Base-by-base conservation (phyloP, 2,888 invertebrate genomes). In the Plagodis pulveraria region DNA sequence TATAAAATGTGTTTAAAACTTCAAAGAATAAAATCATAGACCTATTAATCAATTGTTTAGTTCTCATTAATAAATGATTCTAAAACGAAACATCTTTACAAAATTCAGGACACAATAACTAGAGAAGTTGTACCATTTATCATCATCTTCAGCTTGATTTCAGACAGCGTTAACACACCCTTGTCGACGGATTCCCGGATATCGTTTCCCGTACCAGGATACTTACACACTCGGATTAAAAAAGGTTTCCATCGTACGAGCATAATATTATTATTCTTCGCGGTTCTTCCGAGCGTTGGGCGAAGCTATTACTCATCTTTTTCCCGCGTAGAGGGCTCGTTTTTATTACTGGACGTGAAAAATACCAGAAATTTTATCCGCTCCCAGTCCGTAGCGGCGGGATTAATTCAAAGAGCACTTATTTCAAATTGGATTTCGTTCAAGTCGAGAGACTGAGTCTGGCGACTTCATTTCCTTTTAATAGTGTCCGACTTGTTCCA, bases 401-500 rank as follows among this genome's bases (percentile, higher is more conserved):
- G 91, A 92, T 91, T 92, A 91, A 92, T 91, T 92, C 91, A 86
- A 86, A 85, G 86, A 86, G 89, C 91, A 91, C 91, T 92, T 91
- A 91, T 91, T 90, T 89, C 89, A 89, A 91, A 92, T 92, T 91
- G 91, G 89, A 91, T 91, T 91, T 89, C 84, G 79, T 79, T 86
- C 80, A 75, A 78, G 77, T 76, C 80, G 78, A 81, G 83, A 80
- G 77, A 81, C 73, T 77, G 74, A 77, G 78, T 50, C 62, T 76
- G 73, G 80, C 82, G 78, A 77, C 80, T 83, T 86, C 80, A 85
- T 84, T 86, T 81, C 81, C 81, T 84, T 84, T 84, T 87, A 86
- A 89, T 87, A 85, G 83, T 86, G 86, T 81, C 78, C 78, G 73
- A 80, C 76, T 83, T 80, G 78, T 80, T 77, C 76, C 69, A 65